A percentile compares a stretch with the other conserved stretches of the same genome.
phyloP scores from a whole-genome alignment of 2,797 vertebrate species.

The Semotilus atromaculatus region DNA sequence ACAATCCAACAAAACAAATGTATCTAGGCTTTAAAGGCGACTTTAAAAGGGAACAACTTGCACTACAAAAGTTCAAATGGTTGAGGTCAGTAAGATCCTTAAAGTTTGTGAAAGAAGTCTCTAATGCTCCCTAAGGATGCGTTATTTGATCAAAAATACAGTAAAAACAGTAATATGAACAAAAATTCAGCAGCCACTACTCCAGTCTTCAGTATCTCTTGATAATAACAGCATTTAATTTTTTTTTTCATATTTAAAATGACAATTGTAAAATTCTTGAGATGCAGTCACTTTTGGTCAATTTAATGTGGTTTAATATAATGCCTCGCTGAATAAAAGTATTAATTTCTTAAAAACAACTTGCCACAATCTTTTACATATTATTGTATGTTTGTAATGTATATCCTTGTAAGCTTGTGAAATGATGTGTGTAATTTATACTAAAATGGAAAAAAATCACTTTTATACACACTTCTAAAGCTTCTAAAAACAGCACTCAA shows the following conservation, averaged over 20 bases:
- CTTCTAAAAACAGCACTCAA: not conserved
- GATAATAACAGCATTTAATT: not conserved
- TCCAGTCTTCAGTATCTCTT: not conserved
- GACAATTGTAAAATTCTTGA: not conserved
- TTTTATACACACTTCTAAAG: not conserved
- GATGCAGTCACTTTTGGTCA: not conserved
- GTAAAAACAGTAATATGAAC: not conserved
- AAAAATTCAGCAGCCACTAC: too few relatives aligned
- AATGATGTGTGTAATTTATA: not conserved
- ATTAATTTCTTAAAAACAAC: not conserved
- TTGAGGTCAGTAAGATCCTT: not conserved
- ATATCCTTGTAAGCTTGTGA: not conserved
- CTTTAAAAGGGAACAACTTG: not conserved
- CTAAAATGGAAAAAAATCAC: not conserved
- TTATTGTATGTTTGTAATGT: not conserved
- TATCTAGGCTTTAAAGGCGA: not conserved
- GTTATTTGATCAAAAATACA: not conserved
- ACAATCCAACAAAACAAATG: not conserved
- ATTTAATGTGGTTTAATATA: too few relatives aligned
- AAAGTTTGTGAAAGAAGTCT: not conserved
- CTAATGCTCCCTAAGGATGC: not conserved
- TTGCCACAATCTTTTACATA: not conserved
- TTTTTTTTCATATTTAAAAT: not conserved
- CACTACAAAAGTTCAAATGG: not conserved
- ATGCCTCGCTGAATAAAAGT: not conserved